Percentiles rank a stretch among this genome's conserved stretches.
phyloP scores from a whole-genome alignment of 2,797 vertebrate genomes.

The Myripristis murdjan region DNA sequence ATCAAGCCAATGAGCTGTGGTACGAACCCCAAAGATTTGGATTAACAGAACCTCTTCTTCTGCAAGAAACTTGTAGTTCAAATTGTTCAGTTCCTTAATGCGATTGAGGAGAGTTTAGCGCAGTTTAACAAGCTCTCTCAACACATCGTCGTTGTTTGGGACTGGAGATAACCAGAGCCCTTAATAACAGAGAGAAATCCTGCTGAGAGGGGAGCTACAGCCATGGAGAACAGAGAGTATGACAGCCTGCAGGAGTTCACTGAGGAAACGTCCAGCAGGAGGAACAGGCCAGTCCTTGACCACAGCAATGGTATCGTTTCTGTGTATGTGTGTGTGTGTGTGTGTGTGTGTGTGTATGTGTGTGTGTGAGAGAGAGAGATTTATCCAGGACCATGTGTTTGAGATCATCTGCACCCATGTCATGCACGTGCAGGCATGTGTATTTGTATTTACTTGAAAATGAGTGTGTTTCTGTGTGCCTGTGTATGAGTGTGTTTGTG shows the following conservation, averaged over 20 bases:
- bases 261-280: constrained; percentile 49
- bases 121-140: constrained; percentile 31
- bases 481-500: background rate
- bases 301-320: constrained; percentile 1
- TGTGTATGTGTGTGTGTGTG: constrained; percentile 2
- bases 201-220: constrained; percentile 55
- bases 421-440: constrained; percentile 6
- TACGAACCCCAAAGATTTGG: constrained; percentile 5
- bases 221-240: constrained; percentile 66
- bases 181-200: constrained; percentile 48
- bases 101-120: background rate
- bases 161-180: constrained; percentile 54
- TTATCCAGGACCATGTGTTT: background rate
- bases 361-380: background rate
- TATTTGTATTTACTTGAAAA: background rate
- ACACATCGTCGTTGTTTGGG: constrained; percentile 56
- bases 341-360: too few relatives aligned
- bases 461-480: constrained; percentile 3
- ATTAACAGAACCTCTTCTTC: constrained; percentile 8
- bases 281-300: constrained; percentile 51
- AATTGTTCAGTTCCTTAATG: background rate
- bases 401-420: background rate
- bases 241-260: constrained; percentile 73
- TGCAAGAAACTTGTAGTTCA: background rate
- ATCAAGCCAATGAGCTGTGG: constrained; percentile 9